Base-by-base conservation (phyloP, 2,888 invertebrate genomes). In the Lithodes maja region DNA sequence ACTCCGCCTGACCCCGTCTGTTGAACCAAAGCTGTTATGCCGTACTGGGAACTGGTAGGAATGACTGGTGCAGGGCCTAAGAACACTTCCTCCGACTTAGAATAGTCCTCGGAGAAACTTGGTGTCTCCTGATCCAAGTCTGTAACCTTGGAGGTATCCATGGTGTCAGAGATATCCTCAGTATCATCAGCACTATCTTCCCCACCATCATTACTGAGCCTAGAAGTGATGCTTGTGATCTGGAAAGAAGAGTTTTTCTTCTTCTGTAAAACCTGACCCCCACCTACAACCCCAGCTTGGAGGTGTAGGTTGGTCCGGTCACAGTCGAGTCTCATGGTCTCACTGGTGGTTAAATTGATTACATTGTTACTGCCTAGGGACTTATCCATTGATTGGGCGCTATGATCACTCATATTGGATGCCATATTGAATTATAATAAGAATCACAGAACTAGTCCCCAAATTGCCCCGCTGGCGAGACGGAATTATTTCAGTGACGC, bases 101-200 rank as follows among this genome's bases (percentile, higher is more conserved):
- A 90, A 77, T 86, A 90, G 2, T 91, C 91, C 78, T 91, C 91
- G 0, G 91, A 91, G 33, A 81, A 91, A 82, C 91, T 91, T n/a
- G 91, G 91, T 5, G 91, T 91, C 69, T 91, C 91, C 71, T 91
- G 90, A 71, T 91, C 91, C 15, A 88, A 69, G 75, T 91, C 91
- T 33, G 89, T 83, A 50, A 85, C 88, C 79, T 88, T 88, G 80
- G 88, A 85, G 68, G 81, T 85, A 79, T 91, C 91, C 80, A 89
- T 79, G 68, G 90, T 91, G 69, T 91, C 91, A n/a, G 91, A 91
- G 50, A 90, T 90, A 68, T 91, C 91, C 80, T 91, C 91, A 49
- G 91, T 90, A 50, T 91, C 91, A 85, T 91, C 89, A 50, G 89
- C 89, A 90, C 90, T 91, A 54, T 91, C 91, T 71, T 91, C 91